These are phyloP conservation scores for Typhlichthys eigenmanni DNA, from an alignment of 2,797 vertebrate species.

Conservation along the genomic window DNA sequence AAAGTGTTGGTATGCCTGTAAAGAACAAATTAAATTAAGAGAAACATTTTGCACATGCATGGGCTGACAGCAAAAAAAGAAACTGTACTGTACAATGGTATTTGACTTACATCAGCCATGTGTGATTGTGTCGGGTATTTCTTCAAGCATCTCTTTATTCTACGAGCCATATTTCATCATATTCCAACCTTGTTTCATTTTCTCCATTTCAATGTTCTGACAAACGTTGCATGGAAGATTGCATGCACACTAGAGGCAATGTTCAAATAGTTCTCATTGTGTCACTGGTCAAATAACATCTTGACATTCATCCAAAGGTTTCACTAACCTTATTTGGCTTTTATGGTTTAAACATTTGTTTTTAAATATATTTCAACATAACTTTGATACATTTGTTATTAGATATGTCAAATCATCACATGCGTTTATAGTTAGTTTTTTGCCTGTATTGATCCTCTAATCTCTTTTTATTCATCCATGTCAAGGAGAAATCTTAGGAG, in stretches of 20 bases:
- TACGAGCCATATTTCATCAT: constrained; percentile 2
- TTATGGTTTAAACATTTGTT: too few species aligned
- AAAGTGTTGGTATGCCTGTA: too few species aligned
- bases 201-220: constrained; percentile 46
- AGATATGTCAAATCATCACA: neutral
- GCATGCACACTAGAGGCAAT: neutral
- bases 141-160: constrained; percentile 2
- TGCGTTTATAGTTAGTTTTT: constrained; percentile 18
- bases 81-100: too few species aligned
- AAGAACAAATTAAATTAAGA: too few species aligned
- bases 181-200: neutral
- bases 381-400: too few species aligned
- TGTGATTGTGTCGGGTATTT: neutral
- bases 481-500: constrained; percentile 51
- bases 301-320: too few species aligned
- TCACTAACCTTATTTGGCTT: too few species aligned
- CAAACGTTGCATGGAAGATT: constrained; percentile 26
- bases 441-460: constrained; percentile 59
- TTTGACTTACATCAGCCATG: neutral
- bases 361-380: too few species aligned
- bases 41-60: too few species aligned
- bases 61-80: too few species aligned
- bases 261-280: neutral
- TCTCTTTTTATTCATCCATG: constrained; percentile 58
- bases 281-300: neutral